These are phyloP conservation scores for Drosophila borealis DNA, from an alignment of 2,888 invertebrate genomes.

Conservation along the genomic window DNA sequence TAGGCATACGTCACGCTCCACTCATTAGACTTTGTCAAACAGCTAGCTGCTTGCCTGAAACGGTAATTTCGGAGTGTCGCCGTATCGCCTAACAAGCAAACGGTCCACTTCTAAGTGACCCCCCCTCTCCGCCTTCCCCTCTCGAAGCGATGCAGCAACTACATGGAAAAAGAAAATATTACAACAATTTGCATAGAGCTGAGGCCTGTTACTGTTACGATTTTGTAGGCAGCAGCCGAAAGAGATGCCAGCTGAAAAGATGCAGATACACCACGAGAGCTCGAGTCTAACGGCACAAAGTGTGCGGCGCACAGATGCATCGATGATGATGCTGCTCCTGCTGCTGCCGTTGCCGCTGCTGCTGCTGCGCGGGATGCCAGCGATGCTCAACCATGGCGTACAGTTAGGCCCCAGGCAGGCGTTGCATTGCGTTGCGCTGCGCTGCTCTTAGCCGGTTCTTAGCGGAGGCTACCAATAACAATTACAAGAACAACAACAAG, in stretches of 20 bases:
- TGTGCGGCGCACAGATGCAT: conserved; percentile 51
- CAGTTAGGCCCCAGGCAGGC: conserved; percentile 53
- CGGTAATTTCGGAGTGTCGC: conserved; percentile 75
- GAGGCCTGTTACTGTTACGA: conserved; percentile 77
- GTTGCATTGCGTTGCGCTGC: conserved; percentile 35
- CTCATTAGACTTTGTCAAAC: conserved; percentile 49
- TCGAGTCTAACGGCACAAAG: conserved; percentile 67
- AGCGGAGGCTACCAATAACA: conserved; percentile 53
- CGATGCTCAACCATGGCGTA: conserved; percentile 46
- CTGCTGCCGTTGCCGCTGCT: conserved; percentile 10
- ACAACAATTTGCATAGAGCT: conserved; percentile 73
- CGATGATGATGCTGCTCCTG: conserved; percentile 38
- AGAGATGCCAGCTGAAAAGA: conserved; percentile 60
- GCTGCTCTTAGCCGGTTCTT: conserved; percentile 39
- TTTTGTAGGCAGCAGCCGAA: conserved; percentile 49
- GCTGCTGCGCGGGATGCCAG: conserved; percentile 14
- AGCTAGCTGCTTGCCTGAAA: conserved; percentile 37
- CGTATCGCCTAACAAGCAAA: conserved; percentile 73
- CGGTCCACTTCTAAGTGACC: conserved; percentile 73
- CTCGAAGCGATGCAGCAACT: conserved; percentile 23
- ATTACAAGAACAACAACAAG: conserved; percentile 59
- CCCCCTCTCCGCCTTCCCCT: conserved; percentile 5
- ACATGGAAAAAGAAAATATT: conserved; percentile 61
- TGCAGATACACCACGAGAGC: conserved; percentile 69
- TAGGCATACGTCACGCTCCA: conserved; percentile 58